Percentiles rank a stretch among this genome's conserved stretches.
Conservation (phyloP, 2,113 vertebrate genomes). For the Gorilla gorilla region DNA sequence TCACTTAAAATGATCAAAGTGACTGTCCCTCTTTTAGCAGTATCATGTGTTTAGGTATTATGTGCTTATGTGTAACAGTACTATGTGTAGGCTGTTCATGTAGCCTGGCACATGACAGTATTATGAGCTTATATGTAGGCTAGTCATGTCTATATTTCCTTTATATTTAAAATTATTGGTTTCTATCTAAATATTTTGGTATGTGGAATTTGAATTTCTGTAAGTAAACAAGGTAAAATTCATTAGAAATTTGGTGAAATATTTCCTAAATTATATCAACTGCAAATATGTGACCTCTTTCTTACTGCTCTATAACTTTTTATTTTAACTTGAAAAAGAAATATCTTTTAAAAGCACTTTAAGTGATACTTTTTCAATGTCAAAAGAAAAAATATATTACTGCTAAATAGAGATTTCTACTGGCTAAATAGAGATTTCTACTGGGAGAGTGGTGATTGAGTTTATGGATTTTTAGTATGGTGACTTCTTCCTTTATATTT, state of each 20-base stretch:
- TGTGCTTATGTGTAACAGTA: background rate
- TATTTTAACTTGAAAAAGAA: background rate
- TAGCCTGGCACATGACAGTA: too few species aligned
- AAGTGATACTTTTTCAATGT: background rate
- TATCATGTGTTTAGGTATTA: background rate
- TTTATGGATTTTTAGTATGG: background rate
- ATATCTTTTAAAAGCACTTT: background rate
- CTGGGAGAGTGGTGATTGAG: background rate
- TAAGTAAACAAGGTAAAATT: background rate
- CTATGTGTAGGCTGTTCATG: background rate
- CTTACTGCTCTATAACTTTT: background rate
- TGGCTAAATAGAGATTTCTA: too few species aligned
- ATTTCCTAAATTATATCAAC: background rate
- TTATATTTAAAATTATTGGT: background rate
- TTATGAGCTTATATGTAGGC: background rate
- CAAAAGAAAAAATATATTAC: background rate
- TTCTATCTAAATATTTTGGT: background rate
- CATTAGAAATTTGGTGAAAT: background rate
- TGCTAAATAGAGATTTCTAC: background rate
- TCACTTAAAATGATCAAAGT: constrained; percentile 60
- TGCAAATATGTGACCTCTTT: background rate
- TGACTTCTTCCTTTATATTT: background rate
- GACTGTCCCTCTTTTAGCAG: constrained; percentile 19
- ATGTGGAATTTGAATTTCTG: background rate
- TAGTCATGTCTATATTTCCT: background rate